Percentiles rank a stretch among this genome's conserved stretches.
Evolutionary conservation across 1,140 invertebrate species (phyloP).

Genomic region (Drosophila kepulauana): DNA sequence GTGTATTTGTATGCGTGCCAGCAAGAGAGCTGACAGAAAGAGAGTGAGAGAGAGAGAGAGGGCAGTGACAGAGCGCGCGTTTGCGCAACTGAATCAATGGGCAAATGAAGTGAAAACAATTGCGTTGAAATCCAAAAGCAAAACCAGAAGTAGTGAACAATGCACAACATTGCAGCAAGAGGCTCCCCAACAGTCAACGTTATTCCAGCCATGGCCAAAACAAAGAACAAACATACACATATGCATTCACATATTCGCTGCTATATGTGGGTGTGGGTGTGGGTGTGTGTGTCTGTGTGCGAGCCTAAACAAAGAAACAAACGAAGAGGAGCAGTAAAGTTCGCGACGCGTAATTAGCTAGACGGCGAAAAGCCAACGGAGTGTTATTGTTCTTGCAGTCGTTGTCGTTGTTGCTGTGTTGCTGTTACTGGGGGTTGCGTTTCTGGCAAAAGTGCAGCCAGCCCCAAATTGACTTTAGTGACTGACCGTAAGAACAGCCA

Average conservation of each 20-base stretch:
- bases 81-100: slow-evolving; percentile 52
- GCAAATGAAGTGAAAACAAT: slow-evolving; percentile 36
- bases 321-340: slow-evolving; percentile 32
- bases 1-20: neutral
- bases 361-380: slow-evolving; percentile 39
- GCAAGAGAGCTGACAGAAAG: slow-evolving; percentile 9
- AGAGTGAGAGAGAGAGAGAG: slow-evolving; percentile 11
- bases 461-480: neutral
- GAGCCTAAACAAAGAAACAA: slow-evolving; percentile 39
- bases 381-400: slow-evolving; percentile 17
- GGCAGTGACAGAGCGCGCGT: slow-evolving; percentile 25
- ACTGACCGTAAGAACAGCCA: slow-evolving; percentile 17
- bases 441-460: slow-evolving; percentile 39
- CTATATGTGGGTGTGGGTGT: neutral
- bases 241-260: slow-evolving; percentile 14
- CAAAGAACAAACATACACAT: slow-evolving; percentile 63
- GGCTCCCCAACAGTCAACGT: slow-evolving; percentile 13
- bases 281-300: slow-evolving; percentile 2
- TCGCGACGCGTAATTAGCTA: slow-evolving; percentile 44
- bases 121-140: slow-evolving; percentile 29
- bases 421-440: slow-evolving; percentile 20
- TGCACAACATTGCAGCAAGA: slow-evolving; percentile 33
- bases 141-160: slow-evolving; percentile 33
- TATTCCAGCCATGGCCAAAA: slow-evolving; percentile 55
- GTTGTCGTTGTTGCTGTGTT: neutral